phyloP scores from a whole-genome alignment of 2,113 vertebrate genomes.

The Regulus satrapa region DNA sequence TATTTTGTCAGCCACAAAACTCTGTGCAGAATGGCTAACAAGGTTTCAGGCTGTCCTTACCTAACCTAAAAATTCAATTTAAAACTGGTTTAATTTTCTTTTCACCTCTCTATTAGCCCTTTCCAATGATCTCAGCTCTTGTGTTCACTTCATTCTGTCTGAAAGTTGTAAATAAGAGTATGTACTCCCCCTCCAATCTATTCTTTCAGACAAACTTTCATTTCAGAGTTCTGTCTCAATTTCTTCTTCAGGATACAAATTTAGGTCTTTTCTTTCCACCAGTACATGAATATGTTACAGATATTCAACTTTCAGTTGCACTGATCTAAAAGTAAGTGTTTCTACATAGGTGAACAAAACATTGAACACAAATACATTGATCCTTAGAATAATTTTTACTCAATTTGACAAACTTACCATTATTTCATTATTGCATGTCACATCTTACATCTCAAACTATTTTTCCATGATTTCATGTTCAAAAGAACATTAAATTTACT shows the following conservation, averaged over 20 bases:
- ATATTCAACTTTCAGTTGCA: background rate
- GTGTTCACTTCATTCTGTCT: background rate
- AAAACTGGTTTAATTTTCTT: background rate
- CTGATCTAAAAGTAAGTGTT: background rate
- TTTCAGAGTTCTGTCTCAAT: background rate
- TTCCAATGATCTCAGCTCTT: background rate
- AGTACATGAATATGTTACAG: background rate
- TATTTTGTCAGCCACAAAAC: background rate
- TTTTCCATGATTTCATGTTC: background rate
- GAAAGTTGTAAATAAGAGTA: background rate
- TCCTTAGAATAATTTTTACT: background rate
- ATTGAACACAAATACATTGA: background rate
- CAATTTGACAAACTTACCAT: background rate
- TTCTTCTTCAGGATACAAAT: background rate
- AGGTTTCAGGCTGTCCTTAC: background rate
- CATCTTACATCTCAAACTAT: background rate
- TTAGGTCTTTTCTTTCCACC: background rate
- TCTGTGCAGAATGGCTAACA: background rate
- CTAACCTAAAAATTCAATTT: background rate
- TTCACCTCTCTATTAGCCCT: background rate
- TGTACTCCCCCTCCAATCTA: background rate
- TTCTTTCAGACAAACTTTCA: background rate
- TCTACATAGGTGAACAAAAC: background rate
- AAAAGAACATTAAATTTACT: background rate
- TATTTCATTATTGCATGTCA: background rate